Evolutionary conservation across 2,888 invertebrate species (phyloP).

Genomic region (Trichopoda pennipes): DNA sequence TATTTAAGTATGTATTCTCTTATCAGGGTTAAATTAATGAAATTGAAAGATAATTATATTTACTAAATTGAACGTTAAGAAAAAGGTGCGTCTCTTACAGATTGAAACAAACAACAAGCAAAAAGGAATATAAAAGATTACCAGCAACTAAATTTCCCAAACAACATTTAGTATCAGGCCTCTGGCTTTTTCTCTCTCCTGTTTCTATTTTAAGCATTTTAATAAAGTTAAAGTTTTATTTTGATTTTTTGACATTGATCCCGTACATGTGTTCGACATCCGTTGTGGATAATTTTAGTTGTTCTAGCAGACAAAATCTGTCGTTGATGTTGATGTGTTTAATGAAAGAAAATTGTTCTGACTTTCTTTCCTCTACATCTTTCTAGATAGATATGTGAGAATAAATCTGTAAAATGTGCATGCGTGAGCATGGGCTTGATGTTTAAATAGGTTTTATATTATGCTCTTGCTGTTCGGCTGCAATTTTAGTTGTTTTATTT

Average conservation of each 20-base stretch:
- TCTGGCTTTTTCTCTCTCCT: neutral
- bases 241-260: conserved; percentile 68
- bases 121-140: neutral
- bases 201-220: conserved; percentile 7
- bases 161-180: conserved; percentile 10
- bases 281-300: conserved; percentile 69
- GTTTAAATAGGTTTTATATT: conserved; percentile 34
- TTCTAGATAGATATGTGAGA: conserved; percentile 20
- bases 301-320: conserved; percentile 50
- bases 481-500: conserved; percentile 24
- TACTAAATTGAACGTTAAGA: conserved; percentile 10
- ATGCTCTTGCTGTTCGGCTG: conserved; percentile 11
- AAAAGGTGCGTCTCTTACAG: neutral
- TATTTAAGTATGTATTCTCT: neutral
- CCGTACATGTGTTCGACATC: conserved; percentile 72
- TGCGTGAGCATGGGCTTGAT: conserved; percentile 24
- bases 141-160: conserved; percentile 17
- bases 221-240: conserved; percentile 20
- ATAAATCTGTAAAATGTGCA: neutral
- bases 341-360: conserved; percentile 11
- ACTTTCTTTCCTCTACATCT: conserved; percentile 19
- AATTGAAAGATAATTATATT: conserved; percentile 2
- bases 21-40: conserved; percentile 3
- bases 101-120: neutral
- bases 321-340: conserved; percentile 17